Percentiles rank a stretch among this genome's conserved stretches.
These are phyloP conservation scores for Puffinus mauretanicus DNA, from an alignment of 2,113 vertebrate species.

Conservation along the genomic window DNA sequence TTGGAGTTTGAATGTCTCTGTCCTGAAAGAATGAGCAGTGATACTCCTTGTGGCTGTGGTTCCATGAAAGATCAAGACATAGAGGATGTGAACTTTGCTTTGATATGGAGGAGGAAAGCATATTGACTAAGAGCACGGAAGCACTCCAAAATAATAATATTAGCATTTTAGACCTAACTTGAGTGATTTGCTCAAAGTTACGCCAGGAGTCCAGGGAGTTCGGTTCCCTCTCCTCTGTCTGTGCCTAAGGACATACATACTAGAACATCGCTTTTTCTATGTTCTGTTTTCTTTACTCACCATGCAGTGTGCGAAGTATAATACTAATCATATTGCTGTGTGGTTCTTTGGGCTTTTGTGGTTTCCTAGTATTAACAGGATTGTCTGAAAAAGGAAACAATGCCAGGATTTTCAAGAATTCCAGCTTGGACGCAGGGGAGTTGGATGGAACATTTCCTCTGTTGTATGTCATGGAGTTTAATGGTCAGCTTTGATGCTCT, in stretches of 20 bases:
- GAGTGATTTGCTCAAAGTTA: not conserved
- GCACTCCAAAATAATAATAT: not conserved
- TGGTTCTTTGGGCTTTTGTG: not conserved
- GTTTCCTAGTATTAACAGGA: not conserved
- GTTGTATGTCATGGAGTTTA: not conserved
- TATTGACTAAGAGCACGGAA: not conserved
- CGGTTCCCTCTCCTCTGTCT: not conserved
- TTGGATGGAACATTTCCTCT: not conserved
- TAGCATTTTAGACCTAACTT: not conserved
- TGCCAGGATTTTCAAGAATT: conserved; percentile 50
- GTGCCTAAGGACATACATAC: not conserved
- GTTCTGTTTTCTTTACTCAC: not conserved
- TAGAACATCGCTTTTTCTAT: not conserved
- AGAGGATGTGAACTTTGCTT: not conserved
- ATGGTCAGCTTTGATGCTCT: not conserved
- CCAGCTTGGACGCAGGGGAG: not conserved
- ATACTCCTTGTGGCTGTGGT: not conserved
- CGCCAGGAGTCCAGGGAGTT: not conserved
- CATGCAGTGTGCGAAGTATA: not conserved
- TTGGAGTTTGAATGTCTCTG: not conserved
- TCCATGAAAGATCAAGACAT: not conserved
- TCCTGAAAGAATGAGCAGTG: not conserved
- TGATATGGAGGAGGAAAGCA: not conserved
- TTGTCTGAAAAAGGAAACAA: not conserved
- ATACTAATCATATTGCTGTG: not conserved